phyloP scores from a whole-genome alignment of 2,888 invertebrate genomes.

The Leucophenga montana region DNA sequence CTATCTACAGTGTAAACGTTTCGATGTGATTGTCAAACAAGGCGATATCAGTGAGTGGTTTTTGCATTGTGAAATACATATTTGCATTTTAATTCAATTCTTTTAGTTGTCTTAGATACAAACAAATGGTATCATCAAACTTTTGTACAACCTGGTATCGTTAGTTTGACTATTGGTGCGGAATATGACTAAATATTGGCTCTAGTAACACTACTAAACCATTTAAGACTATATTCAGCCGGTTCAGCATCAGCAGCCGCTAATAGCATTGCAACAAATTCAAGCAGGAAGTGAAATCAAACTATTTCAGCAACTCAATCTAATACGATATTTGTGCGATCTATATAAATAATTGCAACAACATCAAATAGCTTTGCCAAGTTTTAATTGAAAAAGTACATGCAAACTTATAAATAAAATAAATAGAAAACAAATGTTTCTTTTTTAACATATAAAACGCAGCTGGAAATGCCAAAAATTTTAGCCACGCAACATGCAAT shows the following conservation, averaged over 20 bases:
- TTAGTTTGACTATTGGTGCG: slow-evolving; percentile 96
- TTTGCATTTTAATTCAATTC: not conserved
- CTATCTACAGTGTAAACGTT: slow-evolving; percentile 79
- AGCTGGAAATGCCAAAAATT: slow-evolving; percentile 30
- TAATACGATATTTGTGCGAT: not conserved
- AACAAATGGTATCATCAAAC: slow-evolving; percentile 98
- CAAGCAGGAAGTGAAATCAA: slow-evolving; percentile 48
- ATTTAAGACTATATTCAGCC: slow-evolving; percentile 34
- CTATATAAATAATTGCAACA: not conserved
- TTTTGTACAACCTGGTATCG: slow-evolving; percentile 85
- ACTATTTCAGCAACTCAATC: slow-evolving; percentile 25
- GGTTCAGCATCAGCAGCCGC: slow-evolving; percentile 4
- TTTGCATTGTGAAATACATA: not conserved
- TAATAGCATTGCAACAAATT: not conserved
- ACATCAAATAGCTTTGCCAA: not conserved
- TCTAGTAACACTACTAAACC: slow-evolving; percentile 2
- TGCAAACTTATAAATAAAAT: not conserved
- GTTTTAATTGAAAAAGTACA: slow-evolving; percentile 3
- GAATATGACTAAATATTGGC: slow-evolving; percentile 85
- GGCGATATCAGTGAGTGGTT: slow-evolving; percentile 88
- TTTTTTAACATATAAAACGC: slow-evolving; percentile 34
- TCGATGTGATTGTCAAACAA: slow-evolving; percentile 80
- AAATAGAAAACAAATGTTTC: slow-evolving; percentile 51
- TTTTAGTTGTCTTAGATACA: slow-evolving; percentile 92
- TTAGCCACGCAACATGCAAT: slow-evolving; percentile 7